phyloP scores from a whole-genome alignment of 1,140 invertebrate species.

The Helicoverpa zea region DNA sequence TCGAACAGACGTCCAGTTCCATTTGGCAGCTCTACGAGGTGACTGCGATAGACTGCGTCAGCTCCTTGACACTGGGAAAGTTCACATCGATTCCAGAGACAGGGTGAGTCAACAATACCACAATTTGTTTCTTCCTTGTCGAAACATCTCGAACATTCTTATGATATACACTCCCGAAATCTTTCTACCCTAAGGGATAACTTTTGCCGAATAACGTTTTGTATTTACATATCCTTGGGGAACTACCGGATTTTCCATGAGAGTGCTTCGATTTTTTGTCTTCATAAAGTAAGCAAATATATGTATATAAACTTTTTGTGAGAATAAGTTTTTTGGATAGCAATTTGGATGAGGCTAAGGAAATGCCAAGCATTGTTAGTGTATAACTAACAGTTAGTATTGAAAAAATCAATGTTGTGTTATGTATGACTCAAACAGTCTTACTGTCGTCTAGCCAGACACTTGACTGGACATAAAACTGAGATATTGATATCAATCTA shows the following conservation, averaged over 20 bases:
- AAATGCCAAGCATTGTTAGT: not conserved
- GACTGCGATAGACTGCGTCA: constrained; percentile 91
- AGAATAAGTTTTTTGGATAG: no score
- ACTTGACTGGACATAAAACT: constrained; percentile 25
- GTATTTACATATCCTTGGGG: constrained; percentile 11
- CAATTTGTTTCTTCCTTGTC: no score
- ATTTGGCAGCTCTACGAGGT: constrained; percentile 95
- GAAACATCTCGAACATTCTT: no score
- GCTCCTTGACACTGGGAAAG: constrained; percentile 96
- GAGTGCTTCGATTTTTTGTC: not conserved
- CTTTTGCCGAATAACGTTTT: not conserved
- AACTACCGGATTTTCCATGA: not conserved
- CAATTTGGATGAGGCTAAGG: not conserved
- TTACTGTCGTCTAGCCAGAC: not conserved
- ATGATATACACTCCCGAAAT: no score
- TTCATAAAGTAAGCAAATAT: not conserved
- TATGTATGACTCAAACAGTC: not conserved
- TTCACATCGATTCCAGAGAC: constrained; percentile 97
- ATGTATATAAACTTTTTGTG: not conserved
- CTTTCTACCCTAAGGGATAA: no score
- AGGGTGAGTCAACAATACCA: constrained; percentile 88
- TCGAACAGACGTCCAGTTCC: constrained; percentile 95
- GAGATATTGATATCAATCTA: constrained; percentile 13
- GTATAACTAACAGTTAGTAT: not conserved
- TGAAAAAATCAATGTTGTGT: not conserved